phyloP scores from a whole-genome alignment of 1,140 invertebrate genomes.

The Calycopis cecrops region DNA sequence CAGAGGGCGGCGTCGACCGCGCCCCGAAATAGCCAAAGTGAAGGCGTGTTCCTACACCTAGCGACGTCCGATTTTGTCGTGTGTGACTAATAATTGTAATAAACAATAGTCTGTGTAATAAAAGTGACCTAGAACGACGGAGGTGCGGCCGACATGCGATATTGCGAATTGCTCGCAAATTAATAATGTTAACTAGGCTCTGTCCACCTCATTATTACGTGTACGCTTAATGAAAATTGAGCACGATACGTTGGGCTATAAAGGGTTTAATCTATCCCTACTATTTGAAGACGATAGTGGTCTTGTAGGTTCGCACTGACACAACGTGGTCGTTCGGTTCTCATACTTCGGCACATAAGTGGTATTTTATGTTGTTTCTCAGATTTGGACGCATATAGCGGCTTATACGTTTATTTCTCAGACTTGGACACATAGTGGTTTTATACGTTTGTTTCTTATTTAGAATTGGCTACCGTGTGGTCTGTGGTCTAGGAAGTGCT shows the following conservation, averaged over 20 bases:
- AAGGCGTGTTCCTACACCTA: constrained; percentile 53
- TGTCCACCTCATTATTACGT: constrained; percentile 8
- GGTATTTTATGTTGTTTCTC: too few species aligned
- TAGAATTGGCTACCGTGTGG: too few species aligned
- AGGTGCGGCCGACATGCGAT: background rate
- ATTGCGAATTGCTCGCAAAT: constrained; percentile 6
- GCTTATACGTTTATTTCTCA: too few species aligned
- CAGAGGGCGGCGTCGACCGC: constrained; percentile 61
- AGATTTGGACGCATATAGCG: too few species aligned
- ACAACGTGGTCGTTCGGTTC: background rate
- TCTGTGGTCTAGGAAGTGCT: too few species aligned
- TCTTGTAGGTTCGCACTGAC: background rate
- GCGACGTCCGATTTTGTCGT: constrained; percentile 16
- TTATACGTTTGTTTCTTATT: too few species aligned
- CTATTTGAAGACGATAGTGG: background rate
- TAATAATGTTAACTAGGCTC: constrained; percentile 6
- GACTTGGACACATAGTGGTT: too few species aligned
- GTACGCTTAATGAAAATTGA: constrained; percentile 1
- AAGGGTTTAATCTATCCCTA: background rate
- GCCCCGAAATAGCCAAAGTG: constrained; percentile 69
- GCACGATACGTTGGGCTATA: background rate
- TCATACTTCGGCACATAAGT: too few species aligned
- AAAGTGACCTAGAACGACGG: background rate
- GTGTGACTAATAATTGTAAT: constrained; percentile 8
- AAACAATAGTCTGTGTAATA: background rate